phyloP scores from a whole-genome alignment of 2,797 vertebrate species.

The Anguilla pacifica region DNA sequence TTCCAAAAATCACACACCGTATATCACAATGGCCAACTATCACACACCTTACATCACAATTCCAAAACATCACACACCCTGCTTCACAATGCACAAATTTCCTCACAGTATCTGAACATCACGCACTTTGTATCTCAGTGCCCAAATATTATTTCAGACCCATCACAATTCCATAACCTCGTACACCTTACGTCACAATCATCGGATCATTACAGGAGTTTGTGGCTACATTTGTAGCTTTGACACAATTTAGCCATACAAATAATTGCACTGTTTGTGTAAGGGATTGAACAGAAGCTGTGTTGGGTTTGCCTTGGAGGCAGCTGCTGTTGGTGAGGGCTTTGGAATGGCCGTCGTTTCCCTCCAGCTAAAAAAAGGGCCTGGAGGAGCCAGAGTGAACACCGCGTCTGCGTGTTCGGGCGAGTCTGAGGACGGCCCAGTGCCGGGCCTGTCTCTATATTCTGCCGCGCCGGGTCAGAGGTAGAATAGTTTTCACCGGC shows the following conservation, averaged over 20 bases:
- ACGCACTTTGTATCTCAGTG: background rate
- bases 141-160: background rate
- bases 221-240: background rate
- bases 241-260: too few species aligned
- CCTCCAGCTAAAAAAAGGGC: background rate
- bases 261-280: background rate
- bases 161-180: background rate
- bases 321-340: background rate
- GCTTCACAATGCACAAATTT: too few species aligned
- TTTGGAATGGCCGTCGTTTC: background rate
- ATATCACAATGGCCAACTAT: too few species aligned
- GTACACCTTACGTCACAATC: background rate
- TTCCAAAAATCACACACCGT: background rate
- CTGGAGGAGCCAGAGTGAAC: background rate
- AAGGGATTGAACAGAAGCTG: background rate
- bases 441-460: constrained; percentile 1
- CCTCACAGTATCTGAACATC: background rate
- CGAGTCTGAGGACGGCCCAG: background rate
- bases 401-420: background rate
- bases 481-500: background rate
- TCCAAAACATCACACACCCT: too few species aligned
- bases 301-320: background rate
- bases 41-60: too few species aligned
- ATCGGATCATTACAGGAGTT: background rate
- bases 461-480: constrained; percentile 5